Conservation (phyloP, 2,888 invertebrate species). For the Ophion costatus region DNA sequence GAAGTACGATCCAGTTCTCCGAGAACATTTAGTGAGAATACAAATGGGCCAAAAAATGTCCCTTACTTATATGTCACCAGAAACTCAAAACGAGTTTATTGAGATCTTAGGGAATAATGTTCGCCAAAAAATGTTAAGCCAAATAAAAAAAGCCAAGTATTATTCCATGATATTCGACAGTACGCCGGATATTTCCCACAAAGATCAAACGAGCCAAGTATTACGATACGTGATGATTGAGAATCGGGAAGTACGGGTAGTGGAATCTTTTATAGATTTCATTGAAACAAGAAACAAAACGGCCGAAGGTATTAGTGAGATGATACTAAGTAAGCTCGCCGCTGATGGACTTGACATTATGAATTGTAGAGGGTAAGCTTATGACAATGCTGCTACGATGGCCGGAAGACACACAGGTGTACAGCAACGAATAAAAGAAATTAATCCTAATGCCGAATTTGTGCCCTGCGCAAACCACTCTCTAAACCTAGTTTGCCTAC, state of each 20-base stretch:
- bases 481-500: too few species aligned
- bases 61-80: constrained; percentile 59
- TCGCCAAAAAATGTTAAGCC: constrained; percentile 49
- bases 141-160: constrained; percentile 64
- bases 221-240: too few species aligned
- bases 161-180: constrained; percentile 14
- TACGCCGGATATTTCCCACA: not conserved
- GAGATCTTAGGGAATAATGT: constrained; percentile 47
- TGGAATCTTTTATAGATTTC: constrained; percentile 71
- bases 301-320: not conserved
- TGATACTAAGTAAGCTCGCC: too few species aligned
- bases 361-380: too few species aligned
- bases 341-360: too few species aligned
- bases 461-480: too few species aligned
- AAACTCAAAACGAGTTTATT: constrained; percentile 62
- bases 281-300: constrained; percentile 63
- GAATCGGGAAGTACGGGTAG: constrained; percentile 59
- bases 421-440: too few species aligned
- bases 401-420: too few species aligned
- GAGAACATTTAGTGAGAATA: constrained; percentile 38
- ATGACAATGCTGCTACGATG: too few species aligned
- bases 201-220: not conserved
- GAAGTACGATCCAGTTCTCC: constrained; percentile 60
- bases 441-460: too few species aligned
- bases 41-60: constrained; percentile 1